A percentile compares a stretch with the other conserved stretches of the same genome.
phyloP scores from a whole-genome alignment of 1,140 invertebrate genomes.

The Marisa cornuarietis region DNA sequence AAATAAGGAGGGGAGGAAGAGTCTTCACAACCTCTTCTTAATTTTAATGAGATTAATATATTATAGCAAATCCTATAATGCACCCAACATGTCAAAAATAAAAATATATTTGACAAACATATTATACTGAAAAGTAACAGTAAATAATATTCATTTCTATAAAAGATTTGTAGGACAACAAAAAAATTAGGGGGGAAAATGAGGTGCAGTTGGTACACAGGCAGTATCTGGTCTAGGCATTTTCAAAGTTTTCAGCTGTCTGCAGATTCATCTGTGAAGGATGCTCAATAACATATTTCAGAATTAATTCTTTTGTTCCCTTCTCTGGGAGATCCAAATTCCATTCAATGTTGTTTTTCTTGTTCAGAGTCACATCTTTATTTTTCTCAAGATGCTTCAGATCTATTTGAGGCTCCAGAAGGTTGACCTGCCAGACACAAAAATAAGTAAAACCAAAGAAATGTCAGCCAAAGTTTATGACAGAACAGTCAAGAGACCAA shows the following conservation, averaged over 20 bases:
- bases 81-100: too few species aligned
- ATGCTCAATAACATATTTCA: slow-evolving; percentile 60
- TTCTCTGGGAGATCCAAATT: slow-evolving; percentile 44
- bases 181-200: too few species aligned
- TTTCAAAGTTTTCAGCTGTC: not conserved
- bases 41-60: too few species aligned
- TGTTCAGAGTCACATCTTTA: slow-evolving; percentile 47
- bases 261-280: slow-evolving; percentile 33
- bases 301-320: slow-evolving; percentile 44
- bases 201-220: too few species aligned
- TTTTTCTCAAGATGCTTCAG: slow-evolving; percentile 49
- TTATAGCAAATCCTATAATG: too few species aligned
- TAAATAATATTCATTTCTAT: too few species aligned
- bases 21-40: too few species aligned
- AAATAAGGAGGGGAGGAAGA: too few species aligned
- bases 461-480: not conserved
- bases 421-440: slow-evolving; percentile 41
- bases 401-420: slow-evolving; percentile 49
- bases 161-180: too few species aligned
- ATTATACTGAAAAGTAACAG: too few species aligned
- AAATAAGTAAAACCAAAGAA: not conserved
- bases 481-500: not conserved
- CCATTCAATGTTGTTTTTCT: slow-evolving; percentile 64
- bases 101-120: too few species aligned
- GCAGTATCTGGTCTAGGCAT: not conserved